Base-by-base conservation (phyloP, 2,797 vertebrate species). In the Schizothorax lantsangensis region DNA sequence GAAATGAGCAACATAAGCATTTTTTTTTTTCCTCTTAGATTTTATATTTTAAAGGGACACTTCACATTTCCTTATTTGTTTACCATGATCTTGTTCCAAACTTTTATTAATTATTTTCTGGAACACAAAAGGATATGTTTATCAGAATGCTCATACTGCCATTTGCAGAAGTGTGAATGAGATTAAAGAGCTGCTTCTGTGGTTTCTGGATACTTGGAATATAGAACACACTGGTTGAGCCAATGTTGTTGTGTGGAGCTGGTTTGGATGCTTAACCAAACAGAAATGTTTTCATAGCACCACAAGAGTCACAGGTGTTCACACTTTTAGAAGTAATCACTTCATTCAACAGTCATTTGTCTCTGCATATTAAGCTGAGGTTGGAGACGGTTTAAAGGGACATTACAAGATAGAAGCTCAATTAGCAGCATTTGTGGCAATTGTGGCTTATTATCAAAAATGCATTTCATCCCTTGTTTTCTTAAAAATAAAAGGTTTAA, bases 301-400 rank as follows among this genome's bases (percentile, higher is more conserved):
- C 10, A 23, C 74, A 78, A 62, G 19, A 78, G 52, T 38, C 74
- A 57, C 30, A 75, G 71, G 74, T 54, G 73, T 36, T 21, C 33
- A 57, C 5, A n/a, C 45, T 19, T 30, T 49, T 49, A 74, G 7
- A 54, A 1, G 2, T 36, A 77, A 77, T 77, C 33, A 54, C 19
- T n/a, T n/a, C n/a, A n/a, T n/a, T n/a, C n/a, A n/a, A 77, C 6
- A 54, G 8, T 57, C 3, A 6, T 38, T 54, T 69, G 66, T 69
- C 33, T 69, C 33, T 69, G 66, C 17, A 38, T 68, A 68, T 9
- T 68, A 68, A 36, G 7, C 33, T 36, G 6, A 21, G 19, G 8
- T 38, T 19, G 66, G 19, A 69, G 30, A 38, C 1, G 0, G 17
- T 69, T 69, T 38, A 38, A 38, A 21, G 33, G 17, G 9, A 10